A percentile compares a stretch with the other conserved stretches of the same genome.
Conservation (phyloP, 2,113 vertebrate species). For the Urocynchramus pylzowi region DNA sequence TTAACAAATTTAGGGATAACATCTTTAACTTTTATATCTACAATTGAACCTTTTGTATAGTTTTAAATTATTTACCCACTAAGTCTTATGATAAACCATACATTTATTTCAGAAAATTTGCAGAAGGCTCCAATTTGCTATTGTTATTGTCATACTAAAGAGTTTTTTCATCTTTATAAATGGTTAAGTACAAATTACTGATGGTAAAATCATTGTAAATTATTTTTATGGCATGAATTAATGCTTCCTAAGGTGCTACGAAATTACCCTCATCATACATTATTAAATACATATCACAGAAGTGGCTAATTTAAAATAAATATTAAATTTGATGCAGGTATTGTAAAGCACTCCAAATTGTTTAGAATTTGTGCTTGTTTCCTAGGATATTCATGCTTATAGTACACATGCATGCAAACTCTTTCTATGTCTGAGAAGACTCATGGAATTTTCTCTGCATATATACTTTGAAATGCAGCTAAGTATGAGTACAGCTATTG, state of each 20-base stretch:
- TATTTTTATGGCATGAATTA: not conserved
- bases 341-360: not conserved
- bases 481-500: not conserved
- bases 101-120: constrained; percentile 39
- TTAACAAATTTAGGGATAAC: not conserved
- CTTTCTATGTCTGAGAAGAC: not conserved
- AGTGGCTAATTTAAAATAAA: constrained; percentile 40
- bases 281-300: constrained; percentile 10
- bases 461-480: not conserved
- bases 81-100: not conserved
- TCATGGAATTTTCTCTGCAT: not conserved
- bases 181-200: not conserved
- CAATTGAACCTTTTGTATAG: not conserved
- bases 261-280: constrained; percentile 40
- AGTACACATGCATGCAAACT: not conserved
- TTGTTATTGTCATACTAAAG: not conserved
- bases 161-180: not conserved
- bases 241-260: not conserved
- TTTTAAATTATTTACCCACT: constrained; percentile 45
- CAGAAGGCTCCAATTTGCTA: not conserved
- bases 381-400: not conserved
- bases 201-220: constrained; percentile 28
- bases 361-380: not conserved
- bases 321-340: not conserved
- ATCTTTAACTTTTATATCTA: not conserved